Conservation (phyloP, 2,888 invertebrate species). For the Seira sanloemensis region DNA sequence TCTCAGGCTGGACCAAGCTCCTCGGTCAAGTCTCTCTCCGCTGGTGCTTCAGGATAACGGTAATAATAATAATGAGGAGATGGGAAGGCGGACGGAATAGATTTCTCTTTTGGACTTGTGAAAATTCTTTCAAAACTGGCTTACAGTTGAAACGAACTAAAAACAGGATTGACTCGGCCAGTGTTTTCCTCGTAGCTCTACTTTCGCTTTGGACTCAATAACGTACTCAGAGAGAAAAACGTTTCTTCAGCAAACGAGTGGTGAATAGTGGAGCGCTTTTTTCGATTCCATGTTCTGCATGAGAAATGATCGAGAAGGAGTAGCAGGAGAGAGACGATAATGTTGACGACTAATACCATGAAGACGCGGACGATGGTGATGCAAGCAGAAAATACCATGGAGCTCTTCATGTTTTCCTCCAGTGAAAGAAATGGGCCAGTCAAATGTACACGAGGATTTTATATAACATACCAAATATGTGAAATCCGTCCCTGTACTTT, state of each 20-base stretch:
- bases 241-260: constrained; percentile 9
- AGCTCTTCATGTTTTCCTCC: neutral
- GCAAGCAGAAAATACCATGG: neutral
- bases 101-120: constrained; percentile 40
- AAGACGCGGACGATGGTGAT: constrained; percentile 1
- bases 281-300: constrained; percentile 11
- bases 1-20: neutral
- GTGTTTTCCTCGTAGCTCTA: neutral
- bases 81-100: constrained; percentile 1
- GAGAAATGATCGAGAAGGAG: constrained; percentile 6
- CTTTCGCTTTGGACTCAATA: constrained; percentile 10
- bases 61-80: constrained; percentile 40
- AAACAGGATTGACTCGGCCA: neutral
- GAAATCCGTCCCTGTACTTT: neutral
- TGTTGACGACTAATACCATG: neutral
- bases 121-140: constrained; percentile 27
- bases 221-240: neutral
- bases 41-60: constrained; percentile 4
- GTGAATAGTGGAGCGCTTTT: constrained; percentile 6
- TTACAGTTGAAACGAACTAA: neutral
- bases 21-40: constrained; percentile 7
- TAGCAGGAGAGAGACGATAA: constrained; percentile 8
- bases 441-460: neutral
- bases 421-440: neutral
- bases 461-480: neutral